Percentiles rank a stretch among this genome's conserved stretches.
Conservation (phyloP, 2,113 vertebrate genomes). For the Microtus montanus region DNA sequence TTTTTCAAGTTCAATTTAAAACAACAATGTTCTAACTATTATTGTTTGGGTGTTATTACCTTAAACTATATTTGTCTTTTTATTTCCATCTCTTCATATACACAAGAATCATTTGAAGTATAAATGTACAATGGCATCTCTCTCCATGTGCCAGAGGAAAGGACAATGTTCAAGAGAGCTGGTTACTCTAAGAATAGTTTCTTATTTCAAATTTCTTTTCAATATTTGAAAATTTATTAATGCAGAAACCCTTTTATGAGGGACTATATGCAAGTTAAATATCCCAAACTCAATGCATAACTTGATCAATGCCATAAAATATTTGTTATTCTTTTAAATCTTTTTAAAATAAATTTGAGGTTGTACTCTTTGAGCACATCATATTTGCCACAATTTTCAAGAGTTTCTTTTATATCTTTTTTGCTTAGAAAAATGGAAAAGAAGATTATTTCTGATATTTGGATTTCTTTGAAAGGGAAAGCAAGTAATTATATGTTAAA, state of each 20-base stretch:
- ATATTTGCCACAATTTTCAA: neutral
- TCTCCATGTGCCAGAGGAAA: rapidly evolving
- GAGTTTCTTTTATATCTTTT: neutral
- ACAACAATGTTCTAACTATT: neutral
- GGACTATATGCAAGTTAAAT: neutral
- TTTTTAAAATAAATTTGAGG: neutral
- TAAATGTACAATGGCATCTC: neutral
- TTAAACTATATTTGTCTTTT: neutral
- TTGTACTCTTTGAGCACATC: neutral
- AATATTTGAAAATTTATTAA: neutral
- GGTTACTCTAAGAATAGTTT: neutral
- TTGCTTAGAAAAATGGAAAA: neutral
- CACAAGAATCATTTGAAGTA: neutral
- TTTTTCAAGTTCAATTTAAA: constrained; percentile 27
- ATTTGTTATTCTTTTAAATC: neutral
- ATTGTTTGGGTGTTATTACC: neutral
- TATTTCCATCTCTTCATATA: neutral
- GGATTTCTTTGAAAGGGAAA: neutral
- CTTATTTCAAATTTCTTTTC: neutral
- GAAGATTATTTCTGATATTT: neutral
- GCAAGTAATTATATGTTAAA: neutral
- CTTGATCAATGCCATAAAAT: neutral
- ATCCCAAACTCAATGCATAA: neutral
- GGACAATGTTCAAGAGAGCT: neutral
- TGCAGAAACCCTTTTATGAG: neutral